Evolutionary conservation across 2,888 invertebrate genomes (phyloP), one percentile per base, ranked within the genome.

Genomic region (Callimorpha dominula): DNA sequence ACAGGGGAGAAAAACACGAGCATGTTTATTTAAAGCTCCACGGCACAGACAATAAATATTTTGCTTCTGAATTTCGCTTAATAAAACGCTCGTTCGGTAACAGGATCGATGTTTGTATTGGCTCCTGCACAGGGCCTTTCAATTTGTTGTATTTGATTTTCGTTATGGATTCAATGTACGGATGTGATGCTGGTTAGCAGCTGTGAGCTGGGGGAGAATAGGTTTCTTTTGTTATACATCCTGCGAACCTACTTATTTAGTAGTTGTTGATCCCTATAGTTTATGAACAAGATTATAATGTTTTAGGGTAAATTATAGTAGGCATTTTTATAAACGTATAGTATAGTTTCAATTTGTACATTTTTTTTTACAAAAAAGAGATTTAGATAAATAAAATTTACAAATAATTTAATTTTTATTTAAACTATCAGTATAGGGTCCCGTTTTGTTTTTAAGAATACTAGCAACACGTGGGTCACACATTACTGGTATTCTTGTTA

Each of bases 91-190:
- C 82, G 83, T 79, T 83, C 74, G 80, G 79, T 79, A 76, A 76
- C 74, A 78, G 79, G 78, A 81, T 79, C 86, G 77, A 77, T 90
- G 87, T 91, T 90, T 89, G 86, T 84, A 77, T 87, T 87, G 84
- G 83, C 83, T 81, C 79, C 65, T 80, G 83, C 82, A 84, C 86
- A 86, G 87, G 86, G 85, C 87, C 86, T 90, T 92, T 90, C 92
- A 92, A 92, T 92, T 92, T 90, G 88, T 88, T 89, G 84, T 92
- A 88, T 92, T 93, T 92, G 91, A 89, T 92, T 90, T 90, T 89
- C 88, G 86, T 88, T 89, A 88, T 89, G 78, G 82, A 84, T 83
- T 82, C 85, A 82, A 81, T 72, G 52, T 64, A 66, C 62, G 43
- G 15, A 65, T 49, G 66, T 71, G 70, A 54, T 65, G 46, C 43